Base-by-base conservation (phyloP, 2,888 invertebrate genomes). In the Monoplex corrugatus region DNA sequence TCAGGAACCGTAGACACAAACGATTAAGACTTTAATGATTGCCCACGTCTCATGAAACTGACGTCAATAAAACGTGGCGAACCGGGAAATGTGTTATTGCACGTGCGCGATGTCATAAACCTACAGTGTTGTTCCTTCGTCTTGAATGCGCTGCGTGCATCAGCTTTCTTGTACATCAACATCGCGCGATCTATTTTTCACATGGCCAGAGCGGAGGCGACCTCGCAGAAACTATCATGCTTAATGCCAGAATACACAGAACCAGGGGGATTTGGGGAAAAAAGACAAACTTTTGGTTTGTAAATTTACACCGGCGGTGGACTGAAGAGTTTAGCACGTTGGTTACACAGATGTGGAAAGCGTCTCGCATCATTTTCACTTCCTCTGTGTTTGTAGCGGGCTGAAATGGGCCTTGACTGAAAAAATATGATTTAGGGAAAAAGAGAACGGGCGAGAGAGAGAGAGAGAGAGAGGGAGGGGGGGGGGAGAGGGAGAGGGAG, bases 381-480 rank as follows among this genome's bases (percentile, higher is more conserved):
- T 2, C 23, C 38, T 23, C 8, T 45, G 38, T 84, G 84, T 84
- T 84, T 84, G 84, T 84, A 44, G 84, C 57, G 84, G n/a, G 57
- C 84, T 43, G 45, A 84, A 84, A 84, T 84, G 84, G 84, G 84
- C 32, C 45, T 35, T 84, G 84, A 84, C 84, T 50, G 57, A 45
- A 13, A 50, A 50, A 84, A 84, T 84, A 84, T 84, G 84, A 84
- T 84, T 38, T n/a, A 78, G 38, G 38, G 8, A 78, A 38, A 78
- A 38, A 78, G 75, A 78, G 75, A 78, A 38, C 32, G 75, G 38
- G 75, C 32, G 75, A 75, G 75, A 75, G 75, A 75, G 75, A 75
- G 75, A 75, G 75, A 78, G 75, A 78, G 75, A 78, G 75, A 78
- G 75, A 78, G 75, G 35, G 75, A 75, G 75, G 19, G 35, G 19